These are phyloP conservation scores for Aurelia aurita complex sp. Pacific DNA, from an alignment of 30 jellyfish, hydroid and myxozoan species.

Conservation along the genomic window DNA sequence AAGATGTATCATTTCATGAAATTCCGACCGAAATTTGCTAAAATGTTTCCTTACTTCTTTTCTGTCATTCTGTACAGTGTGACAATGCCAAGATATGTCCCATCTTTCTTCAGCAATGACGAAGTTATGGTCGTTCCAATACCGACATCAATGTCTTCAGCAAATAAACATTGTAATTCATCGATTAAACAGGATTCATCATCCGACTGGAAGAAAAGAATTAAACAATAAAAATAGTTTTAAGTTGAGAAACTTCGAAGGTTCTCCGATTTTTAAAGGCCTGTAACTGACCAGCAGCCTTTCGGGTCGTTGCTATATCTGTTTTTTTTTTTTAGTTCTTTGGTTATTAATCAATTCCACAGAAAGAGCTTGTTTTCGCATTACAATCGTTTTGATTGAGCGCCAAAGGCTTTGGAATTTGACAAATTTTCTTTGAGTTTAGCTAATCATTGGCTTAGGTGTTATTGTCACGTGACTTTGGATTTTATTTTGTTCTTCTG, in stretches of 20 bases:
- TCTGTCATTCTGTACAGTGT: constrained; percentile 31
- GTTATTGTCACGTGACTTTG: too few relatives aligned
- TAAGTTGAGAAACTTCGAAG: neutral
- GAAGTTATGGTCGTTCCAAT: constrained; percentile 15
- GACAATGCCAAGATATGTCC: constrained; percentile 41
- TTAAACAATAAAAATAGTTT: neutral
- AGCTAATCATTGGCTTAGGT: too few relatives aligned
- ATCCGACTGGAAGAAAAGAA: constrained; percentile 20
- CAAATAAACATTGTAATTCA: constrained; percentile 55
- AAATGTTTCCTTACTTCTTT: constrained; percentile 22
- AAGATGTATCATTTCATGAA: too few relatives aligned
- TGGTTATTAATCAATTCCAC: too few relatives aligned
- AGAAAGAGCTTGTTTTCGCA: too few relatives aligned
- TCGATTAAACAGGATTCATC: constrained; percentile 7
- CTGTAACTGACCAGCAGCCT: neutral
- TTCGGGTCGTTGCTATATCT: too few relatives aligned
- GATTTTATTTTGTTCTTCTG: too few relatives aligned
- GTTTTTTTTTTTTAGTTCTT: too few relatives aligned
- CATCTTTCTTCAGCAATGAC: constrained; percentile 43
- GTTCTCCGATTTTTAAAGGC: neutral
- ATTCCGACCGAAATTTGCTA: too few relatives aligned
- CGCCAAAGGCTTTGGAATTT: too few relatives aligned
- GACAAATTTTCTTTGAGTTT: too few relatives aligned
- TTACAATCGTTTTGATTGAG: too few relatives aligned
- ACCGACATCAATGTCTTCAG: constrained; percentile 45